Evolutionary conservation across 23 tunicate genomes (phyloP).

Genomic region (Styela plicata): DNA sequence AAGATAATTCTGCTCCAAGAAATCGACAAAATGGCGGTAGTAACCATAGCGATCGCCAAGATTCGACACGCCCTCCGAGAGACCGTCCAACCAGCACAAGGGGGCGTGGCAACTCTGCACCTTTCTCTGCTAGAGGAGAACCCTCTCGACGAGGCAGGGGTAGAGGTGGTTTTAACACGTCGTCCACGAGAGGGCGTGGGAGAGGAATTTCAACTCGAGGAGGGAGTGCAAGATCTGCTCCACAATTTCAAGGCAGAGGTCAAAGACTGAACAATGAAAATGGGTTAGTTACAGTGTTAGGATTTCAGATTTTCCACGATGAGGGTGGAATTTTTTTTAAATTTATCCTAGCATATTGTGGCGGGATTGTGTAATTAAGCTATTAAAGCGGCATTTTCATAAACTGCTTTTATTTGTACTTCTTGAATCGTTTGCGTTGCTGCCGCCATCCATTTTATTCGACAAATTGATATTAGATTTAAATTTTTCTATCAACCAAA

Average conservation of each 20-base stretch:
- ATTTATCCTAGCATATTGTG: too few species aligned
- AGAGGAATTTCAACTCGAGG: slow-evolving; percentile 15
- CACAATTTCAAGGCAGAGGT: slow-evolving; percentile 35
- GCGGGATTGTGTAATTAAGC: too few species aligned
- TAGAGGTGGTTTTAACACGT: slow-evolving; percentile 24
- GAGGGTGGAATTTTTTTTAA: too few species aligned
- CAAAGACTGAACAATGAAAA: slow-evolving; percentile 33
- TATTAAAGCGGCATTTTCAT: too few species aligned
- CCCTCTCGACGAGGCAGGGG: slow-evolving; percentile 75
- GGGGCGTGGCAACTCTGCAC: slow-evolving; percentile 12
- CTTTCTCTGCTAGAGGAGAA: slow-evolving; percentile 68
- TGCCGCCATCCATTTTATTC: too few species aligned
- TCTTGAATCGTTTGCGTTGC: too few species aligned
- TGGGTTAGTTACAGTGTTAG: too few species aligned
- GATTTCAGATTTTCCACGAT: too few species aligned
- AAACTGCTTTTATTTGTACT: too few species aligned
- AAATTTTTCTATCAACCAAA: too few species aligned
- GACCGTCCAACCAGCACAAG: not conserved
- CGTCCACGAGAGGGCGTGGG: slow-evolving; percentile 53
- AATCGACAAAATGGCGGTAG: not conserved
- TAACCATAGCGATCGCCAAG: not conserved
- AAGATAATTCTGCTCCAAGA: not conserved
- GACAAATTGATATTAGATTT: too few species aligned
- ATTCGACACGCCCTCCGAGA: not conserved
- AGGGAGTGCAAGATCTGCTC: slow-evolving; percentile 30